Percentiles rank a stretch among this genome's conserved stretches.
Evolutionary conservation across 2,888 invertebrate genomes (phyloP).

Genomic region (Monochamus alternatus): DNA sequence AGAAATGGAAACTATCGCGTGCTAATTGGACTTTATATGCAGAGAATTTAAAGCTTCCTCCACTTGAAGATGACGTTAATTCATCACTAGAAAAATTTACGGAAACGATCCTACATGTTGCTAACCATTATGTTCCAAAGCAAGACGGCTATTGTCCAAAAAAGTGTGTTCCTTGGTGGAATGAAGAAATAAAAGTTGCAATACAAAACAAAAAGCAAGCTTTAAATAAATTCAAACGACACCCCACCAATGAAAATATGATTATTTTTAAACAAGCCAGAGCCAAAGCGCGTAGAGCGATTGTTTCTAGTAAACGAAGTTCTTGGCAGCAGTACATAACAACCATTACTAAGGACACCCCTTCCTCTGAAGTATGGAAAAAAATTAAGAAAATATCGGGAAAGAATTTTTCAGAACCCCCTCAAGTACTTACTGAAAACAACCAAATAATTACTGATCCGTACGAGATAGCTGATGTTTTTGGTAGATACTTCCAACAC

Average conservation of each 20-base stretch:
- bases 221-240: background rate
- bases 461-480: background rate
- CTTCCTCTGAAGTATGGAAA: background rate
- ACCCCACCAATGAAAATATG: background rate
- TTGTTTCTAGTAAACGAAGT: background rate
- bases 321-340: background rate
- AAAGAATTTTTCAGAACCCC: background rate
- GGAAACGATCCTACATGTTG: background rate
- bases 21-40: background rate
- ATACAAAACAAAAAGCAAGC: background rate
- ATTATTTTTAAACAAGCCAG: background rate
- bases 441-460: background rate
- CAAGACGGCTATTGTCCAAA: background rate
- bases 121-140: background rate
- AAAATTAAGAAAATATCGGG: background rate
- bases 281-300: background rate
- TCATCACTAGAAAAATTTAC: background rate
- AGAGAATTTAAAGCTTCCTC: too few species aligned
- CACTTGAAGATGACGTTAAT: background rate
- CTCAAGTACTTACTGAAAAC: background rate
- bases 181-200: background rate
- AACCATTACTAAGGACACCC: background rate
- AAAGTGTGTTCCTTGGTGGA: constrained; percentile 4
- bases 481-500: background rate
- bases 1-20: background rate